Evolutionary conservation across 2,113 vertebrate species (phyloP).

Genomic region (Corythornis vintsioides): DNA sequence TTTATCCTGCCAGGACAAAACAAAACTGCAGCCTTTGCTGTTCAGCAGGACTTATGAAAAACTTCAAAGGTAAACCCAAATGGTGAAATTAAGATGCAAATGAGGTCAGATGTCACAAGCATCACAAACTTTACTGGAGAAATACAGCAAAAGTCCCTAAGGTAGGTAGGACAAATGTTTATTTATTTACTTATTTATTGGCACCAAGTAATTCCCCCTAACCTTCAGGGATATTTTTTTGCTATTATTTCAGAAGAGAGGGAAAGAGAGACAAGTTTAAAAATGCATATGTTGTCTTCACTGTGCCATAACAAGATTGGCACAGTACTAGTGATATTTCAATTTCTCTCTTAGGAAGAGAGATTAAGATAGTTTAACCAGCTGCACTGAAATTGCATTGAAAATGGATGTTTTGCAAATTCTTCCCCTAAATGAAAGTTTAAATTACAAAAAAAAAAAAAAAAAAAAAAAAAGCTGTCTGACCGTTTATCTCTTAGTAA

Average conservation of each 20-base stretch:
- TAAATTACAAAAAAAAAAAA: slow-evolving; percentile 71
- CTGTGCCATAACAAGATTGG: slow-evolving; percentile 53
- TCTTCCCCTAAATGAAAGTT: slow-evolving; percentile 74
- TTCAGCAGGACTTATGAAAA: no score
- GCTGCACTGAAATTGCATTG: slow-evolving; percentile 73
- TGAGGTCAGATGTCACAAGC: no score
- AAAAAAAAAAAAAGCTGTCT: not conserved
- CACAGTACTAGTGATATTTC: slow-evolving; percentile 62
- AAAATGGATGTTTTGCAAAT: slow-evolving; percentile 75
- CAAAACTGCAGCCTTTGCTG: no score
- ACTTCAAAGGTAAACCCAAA: no score
- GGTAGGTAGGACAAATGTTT: not conserved
- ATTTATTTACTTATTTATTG: slow-evolving; percentile 7
- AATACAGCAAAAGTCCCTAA: no score
- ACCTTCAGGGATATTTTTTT: slow-evolving; percentile 22
- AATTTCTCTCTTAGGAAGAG: slow-evolving; percentile 73
- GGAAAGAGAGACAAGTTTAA: slow-evolving; percentile 39
- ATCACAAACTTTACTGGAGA: no score
- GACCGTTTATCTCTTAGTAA: slow-evolving; percentile 75
- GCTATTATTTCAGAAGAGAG: not conserved
- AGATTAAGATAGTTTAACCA: slow-evolving; percentile 67
- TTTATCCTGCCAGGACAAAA: no score
- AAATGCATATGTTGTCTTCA: slow-evolving; percentile 64
- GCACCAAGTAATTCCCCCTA: not conserved
- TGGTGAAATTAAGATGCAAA: no score